Conservation (phyloP, 1,140 invertebrate species). For the Caligus rogercresseyi region DNA sequence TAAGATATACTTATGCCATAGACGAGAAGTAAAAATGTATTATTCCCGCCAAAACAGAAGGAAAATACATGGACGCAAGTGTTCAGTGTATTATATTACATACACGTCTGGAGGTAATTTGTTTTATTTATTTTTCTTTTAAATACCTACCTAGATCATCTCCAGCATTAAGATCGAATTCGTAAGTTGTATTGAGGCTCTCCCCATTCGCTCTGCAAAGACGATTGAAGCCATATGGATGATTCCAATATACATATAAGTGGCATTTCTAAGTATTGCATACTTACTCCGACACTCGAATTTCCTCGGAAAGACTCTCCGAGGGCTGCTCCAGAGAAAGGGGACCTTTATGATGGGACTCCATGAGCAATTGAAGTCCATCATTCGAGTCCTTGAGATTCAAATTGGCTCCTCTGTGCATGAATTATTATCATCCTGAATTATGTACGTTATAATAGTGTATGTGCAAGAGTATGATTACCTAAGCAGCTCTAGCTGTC, state of each 20-base stretch:
- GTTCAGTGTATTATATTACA: conserved; percentile 12
- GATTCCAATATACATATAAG: background rate
- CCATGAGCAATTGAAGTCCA: conserved; percentile 33
- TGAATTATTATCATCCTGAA: conserved; percentile 12
- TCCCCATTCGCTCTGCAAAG: background rate
- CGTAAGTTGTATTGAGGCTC: background rate
- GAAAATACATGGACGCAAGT: conserved; percentile 13
- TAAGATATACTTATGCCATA: too few species aligned
- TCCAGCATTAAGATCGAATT: background rate
- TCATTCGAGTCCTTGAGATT: conserved; percentile 42
- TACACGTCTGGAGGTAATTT: too few species aligned
- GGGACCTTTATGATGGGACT: conserved; percentile 21
- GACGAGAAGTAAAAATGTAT: too few species aligned
- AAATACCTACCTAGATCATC: background rate
- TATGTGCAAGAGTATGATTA: conserved; percentile 27
- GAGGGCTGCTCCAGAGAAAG: background rate
- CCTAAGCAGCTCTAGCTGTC: conserved; percentile 36
- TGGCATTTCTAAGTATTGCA: conserved; percentile 5
- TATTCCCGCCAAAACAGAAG: too few species aligned
- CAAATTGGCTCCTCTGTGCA: conserved; percentile 38
- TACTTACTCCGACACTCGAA: conserved; percentile 6
- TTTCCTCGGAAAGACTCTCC: conserved; percentile 9
- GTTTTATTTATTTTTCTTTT: too few species aligned
- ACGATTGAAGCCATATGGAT: too few species aligned
- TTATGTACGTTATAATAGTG: conserved; percentile 19